Percentiles rank a stretch among this genome's conserved stretches.
phyloP scores from a whole-genome alignment of 2,113 vertebrate species.

The Cyprinodon brontotheroides region DNA sequence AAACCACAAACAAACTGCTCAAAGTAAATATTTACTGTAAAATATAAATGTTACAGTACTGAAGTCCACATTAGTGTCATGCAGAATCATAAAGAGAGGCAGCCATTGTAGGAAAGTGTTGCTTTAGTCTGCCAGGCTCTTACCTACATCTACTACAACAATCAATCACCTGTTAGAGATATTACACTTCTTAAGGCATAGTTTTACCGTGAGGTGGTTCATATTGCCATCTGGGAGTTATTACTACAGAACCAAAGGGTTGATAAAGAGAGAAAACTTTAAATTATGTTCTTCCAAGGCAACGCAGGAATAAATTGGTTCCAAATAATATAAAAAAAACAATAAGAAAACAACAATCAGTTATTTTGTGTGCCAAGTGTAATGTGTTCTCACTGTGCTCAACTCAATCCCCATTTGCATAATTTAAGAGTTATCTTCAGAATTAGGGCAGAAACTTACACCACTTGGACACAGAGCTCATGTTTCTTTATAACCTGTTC shows the following conservation, averaged over 20 bases:
- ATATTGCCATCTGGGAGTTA: constrained; percentile 46
- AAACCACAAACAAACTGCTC: constrained; percentile 35
- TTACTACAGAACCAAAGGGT: constrained; percentile 22
- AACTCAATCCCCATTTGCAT: constrained; percentile 54
- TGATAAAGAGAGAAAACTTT: constrained; percentile 33
- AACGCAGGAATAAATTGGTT: constrained; percentile 45
- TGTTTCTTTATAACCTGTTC: neutral
- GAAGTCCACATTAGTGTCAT: constrained; percentile 62
- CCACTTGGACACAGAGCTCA: neutral
- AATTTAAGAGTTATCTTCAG: constrained; percentile 40
- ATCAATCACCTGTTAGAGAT: constrained; percentile 42
- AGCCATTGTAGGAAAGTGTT: constrained; percentile 44
- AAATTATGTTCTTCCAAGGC: constrained; percentile 73
- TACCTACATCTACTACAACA: constrained; percentile 41
- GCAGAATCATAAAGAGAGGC: constrained; percentile 51
- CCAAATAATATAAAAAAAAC: constrained; percentile 2
- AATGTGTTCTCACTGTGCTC: constrained; percentile 24
- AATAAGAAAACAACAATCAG: neutral
- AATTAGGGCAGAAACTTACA: constrained; percentile 12
- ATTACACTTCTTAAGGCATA: constrained; percentile 71
- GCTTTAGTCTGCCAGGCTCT: constrained; percentile 53
- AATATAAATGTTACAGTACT: constrained; percentile 51
- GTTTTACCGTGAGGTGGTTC: constrained; percentile 47
- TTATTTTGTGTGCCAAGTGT: constrained; percentile 11
- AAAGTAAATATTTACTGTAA: constrained; percentile 26